A percentile compares a stretch with the other conserved stretches of the same genome.
These are phyloP conservation scores for Torymus aiolomorphi DNA, from an alignment of 2,888 invertebrate species.

Conservation along the genomic window DNA sequence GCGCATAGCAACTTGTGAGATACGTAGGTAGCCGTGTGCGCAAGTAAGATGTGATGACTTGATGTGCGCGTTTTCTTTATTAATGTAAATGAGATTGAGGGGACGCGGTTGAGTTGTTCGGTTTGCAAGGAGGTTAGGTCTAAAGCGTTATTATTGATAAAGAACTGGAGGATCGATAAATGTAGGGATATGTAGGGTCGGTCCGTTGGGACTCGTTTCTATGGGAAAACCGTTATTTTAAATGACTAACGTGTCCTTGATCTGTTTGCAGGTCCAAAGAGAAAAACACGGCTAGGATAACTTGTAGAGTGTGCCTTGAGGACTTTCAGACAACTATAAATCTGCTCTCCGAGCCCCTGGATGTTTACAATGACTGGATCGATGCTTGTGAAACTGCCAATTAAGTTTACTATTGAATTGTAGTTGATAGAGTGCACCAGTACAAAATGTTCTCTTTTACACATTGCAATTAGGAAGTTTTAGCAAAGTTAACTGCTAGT, in stretches of 20 bases:
- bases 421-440: background rate
- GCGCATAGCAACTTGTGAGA: too few relatives aligned
- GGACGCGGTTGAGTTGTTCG: too few relatives aligned
- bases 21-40: too few relatives aligned
- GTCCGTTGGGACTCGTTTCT: too few relatives aligned
- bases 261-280: slow-evolving; percentile 89
- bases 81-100: too few relatives aligned
- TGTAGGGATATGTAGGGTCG: too few relatives aligned
- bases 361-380: slow-evolving; percentile 99
- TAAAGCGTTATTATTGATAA: too few relatives aligned
- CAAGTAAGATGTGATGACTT: too few relatives aligned
- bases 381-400: slow-evolving; percentile 99
- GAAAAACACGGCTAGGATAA: slow-evolving; percentile 94
- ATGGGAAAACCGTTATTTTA: slow-evolving; percentile 24
- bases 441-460: too few relatives aligned
- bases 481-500: slow-evolving; percentile 1
- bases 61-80: too few relatives aligned
- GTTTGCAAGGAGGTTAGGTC: too few relatives aligned
- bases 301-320: slow-evolving; percentile 96
- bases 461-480: background rate
- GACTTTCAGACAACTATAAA: slow-evolving; percentile 98
- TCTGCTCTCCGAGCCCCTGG: slow-evolving; percentile 96
- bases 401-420: slow-evolving; percentile 70
- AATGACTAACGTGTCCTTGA: slow-evolving; percentile 20
- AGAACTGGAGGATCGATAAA: too few relatives aligned